Evolutionary conservation across 2,888 invertebrate species (phyloP), one percentile per base, ranked within the genome.

Genomic region (Drosophila parthenogenetica): DNA sequence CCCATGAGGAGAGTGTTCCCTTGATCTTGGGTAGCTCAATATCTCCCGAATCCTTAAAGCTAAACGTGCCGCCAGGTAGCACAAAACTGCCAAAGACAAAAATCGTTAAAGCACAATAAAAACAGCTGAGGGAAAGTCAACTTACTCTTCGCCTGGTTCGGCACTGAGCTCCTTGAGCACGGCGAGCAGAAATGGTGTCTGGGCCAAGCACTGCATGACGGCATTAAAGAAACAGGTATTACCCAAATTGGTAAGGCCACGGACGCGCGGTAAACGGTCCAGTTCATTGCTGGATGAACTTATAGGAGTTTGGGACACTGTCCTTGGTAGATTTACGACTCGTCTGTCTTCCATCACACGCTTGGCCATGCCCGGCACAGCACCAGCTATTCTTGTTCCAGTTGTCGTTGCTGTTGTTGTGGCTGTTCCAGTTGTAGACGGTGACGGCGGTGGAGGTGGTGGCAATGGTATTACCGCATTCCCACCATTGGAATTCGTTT

Each of bases 221-320:
- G 98, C 97, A 93, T 99, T 99, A 91, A 99, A 98, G 93, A 98
- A 99, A 91, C 99, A 99, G 0, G 99, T 99, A 91, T 99, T 99
- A 51, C 99, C 98, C 90, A 98, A 93, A 93, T 99, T 99, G 54
- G 94, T 94, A 43, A 99, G 93, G 0, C 99, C 99, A 93, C 97
- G 93, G 0, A 95, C 95, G 42, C 95, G 92, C 0, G 94, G 94
- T 68, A 94, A 79, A 0, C 74, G 73, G 1, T 90, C 89, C 16
- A 77, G 19, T 1, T 73, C 57, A 4, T 48, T 17, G 17, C 16
- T 51, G 45, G 35, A 8, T 7, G 13, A 16, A 14, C 25, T 11
- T 40, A 16, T 22, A 5, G 57, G 32, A 17, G 7, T 16, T 32
- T 8, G 16, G 35, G 16, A 13, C 10, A 53, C 5, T 8, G 58